These are phyloP conservation scores for Lagocephalus sceleratus DNA, from an alignment of 2,797 vertebrate genomes.

Conservation along the genomic window DNA sequence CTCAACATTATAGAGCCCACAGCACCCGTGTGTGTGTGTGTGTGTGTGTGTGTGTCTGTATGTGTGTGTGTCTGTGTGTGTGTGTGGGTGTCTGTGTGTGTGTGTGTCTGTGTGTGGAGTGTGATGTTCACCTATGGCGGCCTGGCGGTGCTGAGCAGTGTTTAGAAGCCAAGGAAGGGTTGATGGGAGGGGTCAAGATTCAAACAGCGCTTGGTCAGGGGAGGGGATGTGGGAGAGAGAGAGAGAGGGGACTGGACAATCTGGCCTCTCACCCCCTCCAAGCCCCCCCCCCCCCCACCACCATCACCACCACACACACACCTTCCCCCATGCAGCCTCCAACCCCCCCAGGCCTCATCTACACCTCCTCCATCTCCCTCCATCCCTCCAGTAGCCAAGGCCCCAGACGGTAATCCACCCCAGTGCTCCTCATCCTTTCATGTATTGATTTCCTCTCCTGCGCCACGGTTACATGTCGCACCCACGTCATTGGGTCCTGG, in stretches of 20 bases:
- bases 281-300: background rate
- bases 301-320: conserved; percentile 26
- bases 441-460: conserved; percentile 83
- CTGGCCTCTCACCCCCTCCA: conserved; percentile 56
- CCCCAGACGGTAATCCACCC: conserved; percentile 84
- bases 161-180: conserved; percentile 56
- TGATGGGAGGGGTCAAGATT: conserved; percentile 71
- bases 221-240: conserved; percentile 55
- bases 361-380: conserved; percentile 55
- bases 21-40: conserved; percentile 26
- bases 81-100: conserved; percentile 18
- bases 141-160: conserved; percentile 47
- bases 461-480: conserved; percentile 77
- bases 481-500: conserved; percentile 75
- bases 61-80: conserved; percentile 6
- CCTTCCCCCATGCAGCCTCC: conserved; percentile 26
- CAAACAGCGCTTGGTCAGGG: conserved; percentile 65
- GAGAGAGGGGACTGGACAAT: conserved; percentile 64
- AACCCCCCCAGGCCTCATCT: conserved; percentile 62
- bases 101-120: conserved; percentile 15
- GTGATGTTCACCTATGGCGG: conserved; percentile 47
- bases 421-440: conserved; percentile 84
- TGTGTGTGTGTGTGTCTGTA: conserved; percentile 16
- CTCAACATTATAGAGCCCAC: conserved; percentile 51
- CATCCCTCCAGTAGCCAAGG: conserved; percentile 73